These are phyloP conservation scores for Corythornis leucogaster DNA, from an alignment of 2,797 vertebrate species.

Conservation along the genomic window DNA sequence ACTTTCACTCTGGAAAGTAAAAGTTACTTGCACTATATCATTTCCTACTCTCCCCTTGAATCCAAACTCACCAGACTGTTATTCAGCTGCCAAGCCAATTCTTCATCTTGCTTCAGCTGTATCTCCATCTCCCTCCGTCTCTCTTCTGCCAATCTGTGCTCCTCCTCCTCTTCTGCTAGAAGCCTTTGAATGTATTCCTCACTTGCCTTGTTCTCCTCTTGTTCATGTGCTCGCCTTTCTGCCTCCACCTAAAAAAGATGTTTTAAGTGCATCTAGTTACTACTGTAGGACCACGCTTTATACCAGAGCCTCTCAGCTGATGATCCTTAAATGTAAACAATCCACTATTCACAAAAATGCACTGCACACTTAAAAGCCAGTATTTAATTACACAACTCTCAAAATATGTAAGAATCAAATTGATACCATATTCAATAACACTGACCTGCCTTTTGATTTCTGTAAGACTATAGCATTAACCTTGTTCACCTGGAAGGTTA, in stretches of 20 bases:
- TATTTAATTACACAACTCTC: background rate
- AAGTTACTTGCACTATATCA: background rate
- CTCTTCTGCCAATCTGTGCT: constrained; percentile 75
- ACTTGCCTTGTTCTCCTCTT: constrained; percentile 88
- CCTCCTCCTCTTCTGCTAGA: constrained; percentile 86
- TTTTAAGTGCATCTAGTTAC: background rate
- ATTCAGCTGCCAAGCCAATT: constrained; percentile 84
- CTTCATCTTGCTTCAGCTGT: constrained; percentile 86
- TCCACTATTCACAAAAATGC: background rate
- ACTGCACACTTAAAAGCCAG: background rate
- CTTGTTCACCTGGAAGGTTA: background rate
- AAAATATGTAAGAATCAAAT: background rate
- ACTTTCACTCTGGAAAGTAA: background rate
- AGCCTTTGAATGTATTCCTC: constrained; percentile 89
- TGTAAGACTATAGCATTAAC: background rate
- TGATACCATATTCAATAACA: background rate
- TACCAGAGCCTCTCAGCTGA: background rate
- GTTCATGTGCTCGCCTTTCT: constrained; percentile 85
- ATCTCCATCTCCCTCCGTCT: constrained; percentile 77
- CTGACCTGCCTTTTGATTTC: background rate
- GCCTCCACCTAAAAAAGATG: constrained; percentile 82
- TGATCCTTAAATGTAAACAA: rapidly evolving
- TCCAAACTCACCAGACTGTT: constrained; percentile 73
- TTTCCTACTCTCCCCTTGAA: background rate
- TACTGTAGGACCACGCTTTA: background rate